phyloP scores from a whole-genome alignment of 2,888 invertebrate genomes.

The Polietes domitor region DNA sequence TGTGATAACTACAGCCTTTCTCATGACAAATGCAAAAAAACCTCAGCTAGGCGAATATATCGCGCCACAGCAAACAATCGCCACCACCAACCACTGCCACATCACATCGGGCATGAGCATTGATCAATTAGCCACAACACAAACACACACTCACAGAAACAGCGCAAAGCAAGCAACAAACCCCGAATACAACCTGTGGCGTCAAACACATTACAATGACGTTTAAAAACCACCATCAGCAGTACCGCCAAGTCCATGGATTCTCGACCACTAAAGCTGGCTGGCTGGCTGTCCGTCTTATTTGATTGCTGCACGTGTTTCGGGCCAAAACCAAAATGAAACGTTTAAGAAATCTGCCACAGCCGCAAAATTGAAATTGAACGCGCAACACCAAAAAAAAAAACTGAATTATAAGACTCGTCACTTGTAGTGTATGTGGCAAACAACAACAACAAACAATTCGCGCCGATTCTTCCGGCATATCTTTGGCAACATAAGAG shows the following conservation, averaged over 20 bases:
- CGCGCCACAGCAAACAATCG: background rate
- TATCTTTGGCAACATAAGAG: constrained; percentile 9
- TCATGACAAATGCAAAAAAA: background rate
- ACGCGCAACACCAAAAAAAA: constrained; percentile 29
- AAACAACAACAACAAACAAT: constrained; percentile 35
- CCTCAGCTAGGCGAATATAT: no score
- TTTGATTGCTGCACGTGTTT: constrained; percentile 46
- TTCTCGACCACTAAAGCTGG: background rate
- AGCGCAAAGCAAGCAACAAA: background rate
- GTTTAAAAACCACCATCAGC: background rate
- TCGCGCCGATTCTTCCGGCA: constrained; percentile 62
- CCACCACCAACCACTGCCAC: background rate
- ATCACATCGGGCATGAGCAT: background rate
- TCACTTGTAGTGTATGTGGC: constrained; percentile 1
- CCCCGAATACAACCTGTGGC: constrained; percentile 51
- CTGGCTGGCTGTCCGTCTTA: background rate
- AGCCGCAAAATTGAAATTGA: constrained; percentile 24
- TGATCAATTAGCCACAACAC: constrained; percentile 41
- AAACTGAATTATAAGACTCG: constrained; percentile 33
- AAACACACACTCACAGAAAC: background rate
- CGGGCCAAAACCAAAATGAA: background rate
- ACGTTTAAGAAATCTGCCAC: background rate
- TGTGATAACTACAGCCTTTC: background rate
- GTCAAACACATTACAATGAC: constrained; percentile 43
- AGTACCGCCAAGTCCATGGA: background rate